Evolutionary conservation across 1,140 invertebrate species (phyloP).

Genomic region (Drosophila baimaii): DNA sequence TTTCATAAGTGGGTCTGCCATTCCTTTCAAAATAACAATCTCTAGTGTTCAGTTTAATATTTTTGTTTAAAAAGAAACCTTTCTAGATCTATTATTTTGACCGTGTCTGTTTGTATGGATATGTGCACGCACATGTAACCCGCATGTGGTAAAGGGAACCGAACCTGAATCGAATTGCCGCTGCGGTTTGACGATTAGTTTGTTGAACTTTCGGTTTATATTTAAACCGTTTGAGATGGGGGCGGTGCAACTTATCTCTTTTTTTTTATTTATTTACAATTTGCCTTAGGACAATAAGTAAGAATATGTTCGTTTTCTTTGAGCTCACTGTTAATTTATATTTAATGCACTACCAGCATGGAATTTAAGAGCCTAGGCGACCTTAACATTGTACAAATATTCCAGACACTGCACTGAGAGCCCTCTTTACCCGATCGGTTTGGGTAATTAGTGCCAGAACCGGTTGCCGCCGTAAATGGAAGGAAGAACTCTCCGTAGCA

Average conservation of each 20-base stretch:
- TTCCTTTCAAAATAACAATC: no score
- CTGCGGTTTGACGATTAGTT: slow-evolving; percentile 50
- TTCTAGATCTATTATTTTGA: not conserved
- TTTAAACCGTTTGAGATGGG: slow-evolving; percentile 32
- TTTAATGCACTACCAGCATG: not conserved
- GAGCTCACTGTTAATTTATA: slow-evolving; percentile 13
- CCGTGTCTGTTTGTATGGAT: slow-evolving; percentile 3
- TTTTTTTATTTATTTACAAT: not conserved
- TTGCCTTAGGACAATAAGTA: no score
- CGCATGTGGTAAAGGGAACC: slow-evolving; percentile 29
- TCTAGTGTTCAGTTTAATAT: not conserved
- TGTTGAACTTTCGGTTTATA: slow-evolving; percentile 54
- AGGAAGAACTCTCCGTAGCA: slow-evolving; percentile 37
- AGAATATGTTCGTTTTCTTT: not conserved
- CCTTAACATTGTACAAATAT: slow-evolving; percentile 29
- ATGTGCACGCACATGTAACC: slow-evolving; percentile 6
- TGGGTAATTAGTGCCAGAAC: slow-evolving; percentile 59
- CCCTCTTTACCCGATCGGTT: slow-evolving; percentile 2
- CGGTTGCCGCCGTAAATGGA: slow-evolving; percentile 48
- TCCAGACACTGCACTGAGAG: not conserved
- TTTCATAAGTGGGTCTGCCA: no score
- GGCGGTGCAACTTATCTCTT: not conserved
- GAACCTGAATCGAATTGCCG: slow-evolving; percentile 30
- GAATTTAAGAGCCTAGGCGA: slow-evolving; percentile 7
- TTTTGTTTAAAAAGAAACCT: not conserved